phyloP scores from a whole-genome alignment of 2,113 vertebrate species.

The Poeciliopsis occidentalis region DNA sequence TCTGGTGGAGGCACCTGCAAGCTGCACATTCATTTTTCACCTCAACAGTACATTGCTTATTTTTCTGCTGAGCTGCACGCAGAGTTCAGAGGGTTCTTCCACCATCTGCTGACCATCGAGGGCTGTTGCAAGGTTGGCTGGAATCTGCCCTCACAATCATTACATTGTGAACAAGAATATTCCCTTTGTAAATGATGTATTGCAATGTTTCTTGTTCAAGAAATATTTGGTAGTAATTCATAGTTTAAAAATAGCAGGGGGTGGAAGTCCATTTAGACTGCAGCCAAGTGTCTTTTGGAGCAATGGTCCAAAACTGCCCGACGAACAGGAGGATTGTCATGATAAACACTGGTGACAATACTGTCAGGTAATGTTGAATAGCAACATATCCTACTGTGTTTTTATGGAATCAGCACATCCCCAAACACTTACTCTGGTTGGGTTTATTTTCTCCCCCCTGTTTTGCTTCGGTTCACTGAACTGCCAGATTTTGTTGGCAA shows the following conservation, averaged over 20 bases:
- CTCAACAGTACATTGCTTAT: constrained; percentile 64
- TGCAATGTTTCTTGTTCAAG: not conserved
- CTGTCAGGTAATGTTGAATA: constrained; percentile 78
- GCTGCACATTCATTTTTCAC: constrained; percentile 83
- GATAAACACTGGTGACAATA: constrained; percentile 83
- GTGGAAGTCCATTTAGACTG: constrained; percentile 83
- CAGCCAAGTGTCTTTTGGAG: constrained; percentile 85
- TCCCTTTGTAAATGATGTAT: not conserved
- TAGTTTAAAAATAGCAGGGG: constrained; percentile 59
- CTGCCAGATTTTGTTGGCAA: constrained; percentile 87
- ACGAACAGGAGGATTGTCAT: constrained; percentile 75
- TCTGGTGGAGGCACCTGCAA: constrained; percentile 74
- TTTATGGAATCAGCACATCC: not conserved
- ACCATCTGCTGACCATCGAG: constrained; percentile 81
- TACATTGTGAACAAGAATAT: not conserved
- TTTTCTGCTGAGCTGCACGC: constrained; percentile 84
- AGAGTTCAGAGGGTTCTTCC: constrained; percentile 72
- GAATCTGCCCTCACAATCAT: not conserved
- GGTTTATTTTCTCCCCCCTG: not conserved
- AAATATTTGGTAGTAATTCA: not conserved
- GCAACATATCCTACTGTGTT: not conserved
- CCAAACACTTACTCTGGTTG: not conserved
- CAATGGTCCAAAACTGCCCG: constrained; percentile 78
- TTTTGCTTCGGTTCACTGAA: not conserved
- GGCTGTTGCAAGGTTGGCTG: constrained; percentile 81